Base-by-base conservation (phyloP, 2,888 invertebrate species). In the Quadroppia sp. region DNA sequence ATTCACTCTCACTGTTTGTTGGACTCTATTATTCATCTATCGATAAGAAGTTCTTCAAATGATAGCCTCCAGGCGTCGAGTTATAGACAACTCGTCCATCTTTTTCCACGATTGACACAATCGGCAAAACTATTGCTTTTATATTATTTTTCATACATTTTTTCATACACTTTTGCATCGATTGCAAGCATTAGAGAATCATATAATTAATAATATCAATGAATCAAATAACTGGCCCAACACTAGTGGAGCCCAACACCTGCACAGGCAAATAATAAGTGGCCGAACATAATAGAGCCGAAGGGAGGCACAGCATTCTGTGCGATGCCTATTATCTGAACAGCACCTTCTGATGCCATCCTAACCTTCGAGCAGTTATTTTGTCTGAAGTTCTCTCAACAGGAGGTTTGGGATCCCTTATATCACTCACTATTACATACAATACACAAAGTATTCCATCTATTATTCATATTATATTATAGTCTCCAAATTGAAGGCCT, bases 381-480 rank as follows among this genome's bases (percentile, higher is more conserved):
- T 30, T 30, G 30, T 6, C 32, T 30, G 11, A 17, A 25, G 32
- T 36, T 6, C 32, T 32, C 30, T 9, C 61, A 61, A 61, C 61
- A 61, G 61, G 61, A 32, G 61, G 30, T 61, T 61, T 61, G 32
- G 61, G 61, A 61, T 30, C 30, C 32, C 61, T 30, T 28, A 28
- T 61, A 30, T 61, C 25, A 30, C 3, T 30, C 28, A 30, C 30
- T 61, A 25, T 61, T 61, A 23, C 7, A 53, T 20, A 20, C 53
- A 53, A 53, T 25, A 53, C 48, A 4, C 48, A 53, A 50, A 25
- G 20, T 6, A 30, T 61, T 61, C 17, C 17, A 61, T 61, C n/a
- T 61, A 61, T 61, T 61, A 61, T 61, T 61, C 61, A 61, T 61
- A 30, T 25, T 7, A 53, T 53, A 53, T 53, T 53, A 61, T 61